Evolutionary conservation across 2,888 invertebrate genomes (phyloP), one percentile per base, ranked within the genome.

Genomic region (Troides oblongomaculatus): DNA sequence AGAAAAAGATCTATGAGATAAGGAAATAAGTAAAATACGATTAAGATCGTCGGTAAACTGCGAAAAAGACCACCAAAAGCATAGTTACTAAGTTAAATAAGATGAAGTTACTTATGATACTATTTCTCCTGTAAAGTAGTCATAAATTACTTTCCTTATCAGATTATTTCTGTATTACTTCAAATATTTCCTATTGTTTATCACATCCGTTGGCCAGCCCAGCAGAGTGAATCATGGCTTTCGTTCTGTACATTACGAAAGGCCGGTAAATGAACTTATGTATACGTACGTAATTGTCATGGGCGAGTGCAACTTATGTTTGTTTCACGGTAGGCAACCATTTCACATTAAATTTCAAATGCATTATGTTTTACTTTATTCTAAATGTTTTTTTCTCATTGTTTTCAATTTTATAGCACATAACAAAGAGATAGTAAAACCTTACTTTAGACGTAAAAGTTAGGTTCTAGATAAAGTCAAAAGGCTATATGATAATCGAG

Each of bases 211-310:
- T 39, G 50, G 4, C 43, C 39, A 50, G 62, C 25, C 18, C 50
- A 46, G n/a, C 50, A 59, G 23, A 68, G 63, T 68, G 63, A 59
- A 18, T 62, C 63, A 61, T 50, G 14, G 39, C 68, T 68, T 62
- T 68, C 65, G n/a, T 57, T 57, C 39, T 63, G 50, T 46, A 62
- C 50, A 63, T 68, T 46, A 36, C 46, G 58, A 46, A 50, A 58
- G 63, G 36, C 39, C 68, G 63, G 68, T 64, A 68, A 64, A 68
- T 46, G 59, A 36, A 68, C 68, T 68, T 63, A 68, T 39, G 65
- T 65, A 30, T 60, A 50, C 50, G 50, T n/a, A 64, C 63, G 50
- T 60, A 64, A 64, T 59, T 64, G 63, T 53, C 63, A 64, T 21
- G 59, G 63, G 18, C 61, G 30, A 43, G 57, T 62, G 39, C 43